Evolutionary conservation across 2,113 vertebrate species (phyloP).

Genomic region (Amphilophus citrinellus): DNA sequence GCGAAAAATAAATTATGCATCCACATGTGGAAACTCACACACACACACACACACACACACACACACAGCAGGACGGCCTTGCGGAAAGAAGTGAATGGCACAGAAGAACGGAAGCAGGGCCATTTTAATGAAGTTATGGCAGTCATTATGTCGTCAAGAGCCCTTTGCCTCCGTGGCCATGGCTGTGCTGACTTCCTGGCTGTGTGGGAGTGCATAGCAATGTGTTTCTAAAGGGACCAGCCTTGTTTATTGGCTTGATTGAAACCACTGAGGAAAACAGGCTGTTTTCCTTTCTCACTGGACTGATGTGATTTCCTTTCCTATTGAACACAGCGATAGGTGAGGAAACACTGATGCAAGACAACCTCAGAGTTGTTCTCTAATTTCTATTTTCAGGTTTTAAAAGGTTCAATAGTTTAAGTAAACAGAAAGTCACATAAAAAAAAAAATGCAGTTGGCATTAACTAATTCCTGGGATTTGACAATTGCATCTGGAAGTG

Average conservation of each 20-base stretch:
- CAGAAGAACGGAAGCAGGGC: constrained; percentile 33
- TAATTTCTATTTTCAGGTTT: not conserved
- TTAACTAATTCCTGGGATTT: not conserved
- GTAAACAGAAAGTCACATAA: not conserved
- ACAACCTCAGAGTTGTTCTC: not conserved
- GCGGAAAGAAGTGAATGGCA: constrained; percentile 34
- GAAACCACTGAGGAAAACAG: constrained; percentile 51
- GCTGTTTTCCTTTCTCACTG: constrained; percentile 27
- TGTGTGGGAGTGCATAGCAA: constrained; percentile 47
- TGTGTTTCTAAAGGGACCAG: constrained; percentile 47
- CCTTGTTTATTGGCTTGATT: constrained; percentile 69
- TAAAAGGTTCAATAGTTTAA: not conserved
- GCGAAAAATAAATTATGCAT: constrained; percentile 9
- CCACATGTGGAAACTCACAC: constrained; percentile 10
- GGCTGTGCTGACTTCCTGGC: constrained; percentile 32
- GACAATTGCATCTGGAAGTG: too few species aligned
- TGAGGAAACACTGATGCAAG: not conserved
- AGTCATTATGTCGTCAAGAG: constrained; percentile 65
- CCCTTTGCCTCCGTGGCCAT: constrained; percentile 21
- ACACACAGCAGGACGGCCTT: not conserved
- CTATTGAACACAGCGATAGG: constrained; percentile 15
- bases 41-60: not conserved
- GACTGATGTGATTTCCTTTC: constrained; percentile 32
- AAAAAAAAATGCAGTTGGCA: not conserved
- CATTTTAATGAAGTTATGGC: constrained; percentile 72